Conservation (phyloP, 2,113 vertebrate genomes). For the Epinephelus lanceolatus region DNA sequence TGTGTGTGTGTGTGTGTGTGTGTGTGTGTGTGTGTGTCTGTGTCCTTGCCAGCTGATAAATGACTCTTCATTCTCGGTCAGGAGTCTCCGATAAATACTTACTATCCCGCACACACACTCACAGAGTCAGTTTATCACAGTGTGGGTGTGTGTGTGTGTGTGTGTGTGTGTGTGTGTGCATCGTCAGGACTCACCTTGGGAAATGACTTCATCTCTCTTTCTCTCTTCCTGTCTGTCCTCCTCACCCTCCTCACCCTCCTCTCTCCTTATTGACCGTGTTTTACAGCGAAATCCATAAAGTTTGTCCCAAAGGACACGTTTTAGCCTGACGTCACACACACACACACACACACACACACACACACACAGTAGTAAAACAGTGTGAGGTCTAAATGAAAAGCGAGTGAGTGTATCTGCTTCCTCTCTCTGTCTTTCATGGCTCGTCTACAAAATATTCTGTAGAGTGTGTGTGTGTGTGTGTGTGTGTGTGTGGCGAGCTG, state of each 20-base stretch:
- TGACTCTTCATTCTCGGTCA: constrained; percentile 31
- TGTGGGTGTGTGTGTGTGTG: constrained; percentile 18
- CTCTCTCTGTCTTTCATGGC: constrained; percentile 37
- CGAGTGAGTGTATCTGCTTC: constrained; percentile 19
- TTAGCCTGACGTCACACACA: constrained; percentile 36
- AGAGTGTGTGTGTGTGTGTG: constrained; percentile 18
- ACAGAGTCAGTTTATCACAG: constrained; percentile 14
- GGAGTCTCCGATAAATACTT: constrained; percentile 36
- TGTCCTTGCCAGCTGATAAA: constrained; percentile 47
- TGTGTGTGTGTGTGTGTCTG: constrained; percentile 1
- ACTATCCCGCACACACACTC: constrained; percentile 3
- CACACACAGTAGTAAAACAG: constrained; percentile 44
- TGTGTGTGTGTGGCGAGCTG: constrained; percentile 19
- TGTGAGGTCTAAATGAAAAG: constrained; percentile 64
- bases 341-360: constrained; percentile 33
- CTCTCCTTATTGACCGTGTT: constrained; percentile 57
- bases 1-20: constrained; percentile 5
- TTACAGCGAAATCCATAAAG: constrained; percentile 73
- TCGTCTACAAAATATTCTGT: constrained; percentile 10
- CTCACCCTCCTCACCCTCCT: not conserved
- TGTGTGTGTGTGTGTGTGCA: constrained; percentile 14
- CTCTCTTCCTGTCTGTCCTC: not conserved
- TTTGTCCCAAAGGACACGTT: constrained; percentile 63
- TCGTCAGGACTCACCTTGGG: constrained; percentile 65
- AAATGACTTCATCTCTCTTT: constrained; percentile 72